Conservation (phyloP, 2,888 invertebrate species). For the Sinhomidia bicolor region DNA sequence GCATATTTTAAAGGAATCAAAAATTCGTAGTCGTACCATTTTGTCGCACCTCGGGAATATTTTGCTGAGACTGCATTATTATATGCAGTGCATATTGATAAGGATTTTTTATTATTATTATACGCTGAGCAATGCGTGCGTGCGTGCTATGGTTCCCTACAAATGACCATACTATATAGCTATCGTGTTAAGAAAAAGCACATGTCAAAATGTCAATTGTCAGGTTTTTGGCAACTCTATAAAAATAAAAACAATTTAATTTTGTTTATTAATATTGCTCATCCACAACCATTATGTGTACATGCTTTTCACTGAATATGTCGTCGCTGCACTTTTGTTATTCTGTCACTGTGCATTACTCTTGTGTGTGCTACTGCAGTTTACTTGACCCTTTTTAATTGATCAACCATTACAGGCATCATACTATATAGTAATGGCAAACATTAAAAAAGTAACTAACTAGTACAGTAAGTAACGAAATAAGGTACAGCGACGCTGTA, state of each 20-base stretch:
- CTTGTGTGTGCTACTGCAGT: constrained; percentile 21
- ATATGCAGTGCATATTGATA: too few relatives aligned
- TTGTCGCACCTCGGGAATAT: background rate
- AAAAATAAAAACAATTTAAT: background rate
- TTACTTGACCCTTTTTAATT: constrained; percentile 56
- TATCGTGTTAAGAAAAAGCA: background rate
- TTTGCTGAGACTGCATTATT: background rate
- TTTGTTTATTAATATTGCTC: background rate
- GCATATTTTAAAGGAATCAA: background rate
- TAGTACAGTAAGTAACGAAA: background rate
- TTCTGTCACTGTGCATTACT: background rate
- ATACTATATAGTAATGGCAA: background rate
- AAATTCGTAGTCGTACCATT: too few relatives aligned
- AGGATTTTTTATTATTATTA: too few relatives aligned
- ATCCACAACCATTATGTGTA: too few relatives aligned
- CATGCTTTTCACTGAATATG: background rate
- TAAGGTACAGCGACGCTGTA: too few relatives aligned
- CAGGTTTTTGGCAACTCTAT: background rate
- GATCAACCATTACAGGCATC: constrained; percentile 2
- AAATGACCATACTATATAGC: background rate
- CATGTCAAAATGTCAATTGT: background rate
- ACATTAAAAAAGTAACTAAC: background rate
- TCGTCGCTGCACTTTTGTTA: background rate
- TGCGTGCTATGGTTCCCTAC: too few relatives aligned
- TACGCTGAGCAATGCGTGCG: too few relatives aligned